Percentiles rank a stretch among this genome's conserved stretches.
Conservation (phyloP, 2,113 vertebrate genomes). For the Trematocara stigmaticum region DNA sequence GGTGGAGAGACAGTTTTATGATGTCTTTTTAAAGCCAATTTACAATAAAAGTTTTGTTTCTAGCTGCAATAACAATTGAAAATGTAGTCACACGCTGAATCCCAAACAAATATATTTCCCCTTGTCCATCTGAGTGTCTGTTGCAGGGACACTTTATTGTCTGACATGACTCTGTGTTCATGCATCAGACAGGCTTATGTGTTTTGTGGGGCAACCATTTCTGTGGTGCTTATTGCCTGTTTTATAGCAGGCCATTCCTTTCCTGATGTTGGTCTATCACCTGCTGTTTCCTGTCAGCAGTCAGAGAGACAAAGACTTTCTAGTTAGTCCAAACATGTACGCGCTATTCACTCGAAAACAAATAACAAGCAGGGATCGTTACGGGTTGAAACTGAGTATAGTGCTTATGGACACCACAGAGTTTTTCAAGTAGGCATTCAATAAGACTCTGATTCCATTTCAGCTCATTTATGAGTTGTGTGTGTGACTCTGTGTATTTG, state of each 20-base stretch:
- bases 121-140: slow-evolving; percentile 6
- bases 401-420: slow-evolving; percentile 24
- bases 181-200: slow-evolving; percentile 27
- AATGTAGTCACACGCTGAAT: slow-evolving; percentile 22
- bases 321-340: slow-evolving; percentile 13
- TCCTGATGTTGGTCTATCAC: slow-evolving; percentile 28
- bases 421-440: slow-evolving; percentile 48
- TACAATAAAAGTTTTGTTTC: slow-evolving; percentile 64
- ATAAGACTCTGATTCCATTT: slow-evolving; percentile 57
- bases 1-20: slow-evolving; percentile 55
- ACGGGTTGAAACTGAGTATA: slow-evolving; percentile 35
- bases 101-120: slow-evolving; percentile 52
- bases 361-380: slow-evolving; percentile 73
- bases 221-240: slow-evolving; percentile 3
- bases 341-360: slow-evolving; percentile 29
- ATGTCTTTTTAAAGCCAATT: slow-evolving; percentile 61
- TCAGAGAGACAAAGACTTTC: slow-evolving; percentile 32
- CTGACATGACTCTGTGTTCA: slow-evolving; percentile 6
- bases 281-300: slow-evolving; percentile 42
- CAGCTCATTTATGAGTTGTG: slow-evolving; percentile 47
- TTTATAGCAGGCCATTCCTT: slow-evolving; percentile 43
- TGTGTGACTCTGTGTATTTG: slow-evolving; percentile 10
- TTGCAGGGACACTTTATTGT: slow-evolving; percentile 15
- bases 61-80: slow-evolving; percentile 50
- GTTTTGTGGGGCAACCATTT: slow-evolving; percentile 20